phyloP scores from a whole-genome alignment of 1,140 invertebrate species.

The Diplogasteroides magnus region DNA sequence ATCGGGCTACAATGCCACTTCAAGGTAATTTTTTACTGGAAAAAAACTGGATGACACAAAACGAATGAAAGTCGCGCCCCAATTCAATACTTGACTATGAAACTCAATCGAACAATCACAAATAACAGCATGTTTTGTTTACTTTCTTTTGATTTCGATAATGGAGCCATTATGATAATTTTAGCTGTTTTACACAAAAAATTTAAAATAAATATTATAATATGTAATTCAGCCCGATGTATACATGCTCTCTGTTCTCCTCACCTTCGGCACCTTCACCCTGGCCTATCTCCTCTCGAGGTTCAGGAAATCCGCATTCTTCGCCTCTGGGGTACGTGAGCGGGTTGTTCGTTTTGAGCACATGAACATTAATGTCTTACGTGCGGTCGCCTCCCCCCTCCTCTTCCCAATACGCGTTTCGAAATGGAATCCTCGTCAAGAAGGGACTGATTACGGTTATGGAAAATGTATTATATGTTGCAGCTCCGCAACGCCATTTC shows the following conservation, averaged over 20 bases:
- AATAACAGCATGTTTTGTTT: not conserved
- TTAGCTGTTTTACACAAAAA: too few relatives aligned
- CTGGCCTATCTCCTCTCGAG: conserved; percentile 82
- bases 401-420: too few relatives aligned
- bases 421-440: too few relatives aligned
- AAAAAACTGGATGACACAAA: too few relatives aligned
- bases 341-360: not conserved
- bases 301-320: conserved; percentile 87
- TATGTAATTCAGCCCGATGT: conserved; percentile 82
- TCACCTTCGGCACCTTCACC: conserved; percentile 86
- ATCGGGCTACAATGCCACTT: conserved; percentile 41
- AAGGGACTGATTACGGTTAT: too few relatives aligned
- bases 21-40: conserved; percentile 24
- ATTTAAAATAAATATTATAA: too few relatives aligned
- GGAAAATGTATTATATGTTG: too few relatives aligned
- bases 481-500: conserved; percentile 56
- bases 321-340: conserved; percentile 83
- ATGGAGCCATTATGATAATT: too few relatives aligned
- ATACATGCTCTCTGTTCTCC: conserved; percentile 87
- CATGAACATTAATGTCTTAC: too few relatives aligned
- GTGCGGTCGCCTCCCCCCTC: too few relatives aligned
- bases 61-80: too few relatives aligned
- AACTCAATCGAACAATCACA: not conserved
- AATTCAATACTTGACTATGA: not conserved
- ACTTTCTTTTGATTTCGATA: too few relatives aligned